Conservation (phyloP, 2,888 invertebrate genomes). For the Clistopyga incitator region DNA sequence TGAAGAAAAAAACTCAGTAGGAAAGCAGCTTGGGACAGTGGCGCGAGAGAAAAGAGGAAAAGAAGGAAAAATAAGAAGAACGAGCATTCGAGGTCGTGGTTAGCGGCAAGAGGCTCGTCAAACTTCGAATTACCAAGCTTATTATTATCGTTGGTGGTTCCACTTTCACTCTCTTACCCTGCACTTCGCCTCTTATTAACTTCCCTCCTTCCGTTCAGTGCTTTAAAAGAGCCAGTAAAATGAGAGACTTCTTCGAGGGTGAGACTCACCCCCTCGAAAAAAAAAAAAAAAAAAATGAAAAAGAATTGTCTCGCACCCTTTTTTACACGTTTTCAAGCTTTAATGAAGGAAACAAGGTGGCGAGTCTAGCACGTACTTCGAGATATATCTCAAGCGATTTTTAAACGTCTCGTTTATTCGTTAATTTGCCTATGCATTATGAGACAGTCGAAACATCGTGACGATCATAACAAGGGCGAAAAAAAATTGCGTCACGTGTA, state of each 20-base stretch:
- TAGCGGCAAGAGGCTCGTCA: conserved; percentile 76
- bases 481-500: background rate
- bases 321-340: conserved; percentile 36
- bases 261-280: conserved; percentile 40
- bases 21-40: conserved; percentile 34
- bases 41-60: conserved; percentile 66
- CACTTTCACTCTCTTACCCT: conserved; percentile 72
- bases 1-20: conserved; percentile 56
- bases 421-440: conserved; percentile 17
- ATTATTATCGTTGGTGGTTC: conserved; percentile 81
- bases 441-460: conserved; percentile 42
- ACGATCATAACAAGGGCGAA: conserved; percentile 30
- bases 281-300: conserved; percentile 44
- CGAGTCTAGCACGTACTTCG: conserved; percentile 50
- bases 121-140: conserved; percentile 83
- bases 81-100: conserved; percentile 66
- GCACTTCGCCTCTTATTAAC: conserved; percentile 62
- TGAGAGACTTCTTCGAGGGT: conserved; percentile 42
- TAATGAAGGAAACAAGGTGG: conserved; percentile 45
- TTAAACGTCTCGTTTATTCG: conserved; percentile 41
- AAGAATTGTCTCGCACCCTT: conserved; percentile 44
- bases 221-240: conserved; percentile 43
- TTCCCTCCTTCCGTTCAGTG: conserved; percentile 19
- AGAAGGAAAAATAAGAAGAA: conserved; percentile 57
- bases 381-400: conserved; percentile 43